Evolutionary conservation across 2,113 vertebrate species (phyloP).

Genomic region (Nibea coibor): DNA sequence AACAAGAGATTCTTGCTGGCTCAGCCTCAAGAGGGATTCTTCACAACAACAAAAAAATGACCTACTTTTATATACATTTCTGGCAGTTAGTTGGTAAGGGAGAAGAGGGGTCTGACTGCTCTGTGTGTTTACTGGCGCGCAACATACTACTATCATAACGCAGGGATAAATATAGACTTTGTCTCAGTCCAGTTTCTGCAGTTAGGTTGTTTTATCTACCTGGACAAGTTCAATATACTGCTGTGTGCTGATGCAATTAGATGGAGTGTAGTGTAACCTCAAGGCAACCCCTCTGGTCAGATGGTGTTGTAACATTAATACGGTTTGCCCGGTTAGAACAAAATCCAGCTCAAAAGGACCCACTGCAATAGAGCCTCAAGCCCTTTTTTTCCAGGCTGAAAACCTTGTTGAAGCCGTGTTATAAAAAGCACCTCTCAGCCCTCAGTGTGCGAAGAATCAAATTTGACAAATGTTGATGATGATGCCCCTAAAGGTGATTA

Average conservation of each 20-base stretch:
- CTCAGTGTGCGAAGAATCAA: neutral
- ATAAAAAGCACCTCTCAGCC: constrained; percentile 5
- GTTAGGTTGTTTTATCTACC: constrained; percentile 52
- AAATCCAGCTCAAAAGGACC: constrained; percentile 36
- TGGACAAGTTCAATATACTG: constrained; percentile 61
- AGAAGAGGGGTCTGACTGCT: constrained; percentile 12
- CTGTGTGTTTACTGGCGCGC: constrained; percentile 20
- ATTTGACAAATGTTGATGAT: neutral
- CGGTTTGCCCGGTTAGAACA: constrained; percentile 31
- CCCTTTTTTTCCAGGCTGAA: constrained; percentile 4
- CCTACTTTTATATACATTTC: constrained; percentile 44
- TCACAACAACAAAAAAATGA: constrained; percentile 54
- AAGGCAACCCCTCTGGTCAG: constrained; percentile 56
- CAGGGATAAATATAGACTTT: constrained; percentile 45
- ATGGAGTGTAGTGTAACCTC: constrained; percentile 58
- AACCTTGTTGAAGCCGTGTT: constrained; percentile 20
- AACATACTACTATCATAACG: constrained; percentile 39
- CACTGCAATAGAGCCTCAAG: constrained; percentile 11
- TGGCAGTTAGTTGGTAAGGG: constrained; percentile 5
- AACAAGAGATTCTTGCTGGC: constrained; percentile 52
- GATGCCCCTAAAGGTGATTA: neutral
- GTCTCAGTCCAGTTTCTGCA: constrained; percentile 26
- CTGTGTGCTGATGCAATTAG: constrained; percentile 71
- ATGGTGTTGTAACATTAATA: constrained; percentile 47
- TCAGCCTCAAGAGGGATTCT: constrained; percentile 56